Evolutionary conservation across 1,140 invertebrate species (phyloP), one percentile per base, ranked within the genome.

Genomic region (Bombus polaris): DNA sequence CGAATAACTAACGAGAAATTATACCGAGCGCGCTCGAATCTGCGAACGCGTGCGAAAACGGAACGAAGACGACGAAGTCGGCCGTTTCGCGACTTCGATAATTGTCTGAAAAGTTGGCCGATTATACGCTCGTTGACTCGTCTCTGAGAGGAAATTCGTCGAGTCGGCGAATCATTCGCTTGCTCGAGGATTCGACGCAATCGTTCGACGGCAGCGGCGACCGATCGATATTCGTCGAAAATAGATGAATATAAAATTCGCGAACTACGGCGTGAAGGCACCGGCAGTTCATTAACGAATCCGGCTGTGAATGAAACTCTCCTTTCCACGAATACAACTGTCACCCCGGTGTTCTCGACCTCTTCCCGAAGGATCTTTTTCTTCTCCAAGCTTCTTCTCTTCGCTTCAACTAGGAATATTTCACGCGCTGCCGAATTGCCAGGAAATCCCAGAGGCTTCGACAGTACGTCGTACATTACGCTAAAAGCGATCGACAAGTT

Each of bases 201-300:
- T 35, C n/a, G n/a, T 25, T 75, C 13, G 12, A n/a, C 37, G 32
- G 0, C 28, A 18, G 2, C 13, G 42, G 2, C 28, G n/a, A 10
- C 13, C 65, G 65, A 68, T 68, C 18, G 44, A 39, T 65, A 79
- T 79, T 47, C 39, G 37, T 42, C 9, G 32, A 35, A 32, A n/a
- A 25, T 28, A 59, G 57, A 62, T 53, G 35, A 25, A 76, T 76
- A 76, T 76, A 77, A 35, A 76, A 59, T 76, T 76, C 47, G 35
- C 74, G 12, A 68, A 39, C 57, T 35, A 39, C 37, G 22, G 3
- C 39, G 75, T 42, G n/a, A 22, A 39, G 32, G 37, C 65, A 28
- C 53, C 25, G 42, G 8, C 6, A 25, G 28, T 80, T 70, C 65
- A 70, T 80, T 70, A 80, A 80, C 42, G 28, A 35, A 9, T 18